Percentiles rank a stretch among this genome's conserved stretches.
These are phyloP conservation scores for Stomatorhinus walkeri DNA, from an alignment of 2,797 vertebrate species.

Conservation along the genomic window DNA sequence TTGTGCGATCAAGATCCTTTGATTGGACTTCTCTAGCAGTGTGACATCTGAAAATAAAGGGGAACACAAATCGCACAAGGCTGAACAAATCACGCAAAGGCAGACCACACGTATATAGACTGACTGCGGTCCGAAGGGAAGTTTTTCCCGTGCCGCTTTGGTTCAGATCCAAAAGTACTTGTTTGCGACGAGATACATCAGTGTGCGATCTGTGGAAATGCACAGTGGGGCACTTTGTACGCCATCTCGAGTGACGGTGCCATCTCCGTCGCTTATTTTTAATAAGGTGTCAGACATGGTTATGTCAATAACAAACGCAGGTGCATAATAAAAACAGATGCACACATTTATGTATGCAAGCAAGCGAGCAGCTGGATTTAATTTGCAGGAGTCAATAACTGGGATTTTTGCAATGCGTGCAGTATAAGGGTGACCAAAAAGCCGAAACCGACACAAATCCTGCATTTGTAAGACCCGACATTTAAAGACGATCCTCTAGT, in stretches of 20 bases:
- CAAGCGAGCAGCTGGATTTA: background rate
- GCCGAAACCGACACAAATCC: background rate
- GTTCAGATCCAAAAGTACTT: background rate
- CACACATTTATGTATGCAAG: background rate
- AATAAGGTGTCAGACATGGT: background rate
- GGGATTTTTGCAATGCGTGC: background rate
- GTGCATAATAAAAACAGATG: background rate
- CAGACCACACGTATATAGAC: background rate
- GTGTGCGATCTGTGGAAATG: background rate
- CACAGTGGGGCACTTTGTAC: conserved; percentile 2
- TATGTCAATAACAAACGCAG: background rate
- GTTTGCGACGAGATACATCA: background rate
- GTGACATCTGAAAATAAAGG: conserved; percentile 52
- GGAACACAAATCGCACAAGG: background rate
- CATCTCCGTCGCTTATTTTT: conserved; percentile 1
- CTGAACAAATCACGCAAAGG: background rate
- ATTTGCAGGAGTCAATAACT: background rate
- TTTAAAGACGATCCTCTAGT: background rate
- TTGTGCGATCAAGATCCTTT: conserved; percentile 50
- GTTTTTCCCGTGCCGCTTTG: background rate
- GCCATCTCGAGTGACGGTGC: background rate
- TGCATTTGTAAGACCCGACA: background rate
- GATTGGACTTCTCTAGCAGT: conserved; percentile 63
- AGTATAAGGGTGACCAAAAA: background rate
- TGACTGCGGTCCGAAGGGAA: background rate